Base-by-base conservation (phyloP, 1,140 invertebrate genomes). In the Drosophila ambigua region DNA sequence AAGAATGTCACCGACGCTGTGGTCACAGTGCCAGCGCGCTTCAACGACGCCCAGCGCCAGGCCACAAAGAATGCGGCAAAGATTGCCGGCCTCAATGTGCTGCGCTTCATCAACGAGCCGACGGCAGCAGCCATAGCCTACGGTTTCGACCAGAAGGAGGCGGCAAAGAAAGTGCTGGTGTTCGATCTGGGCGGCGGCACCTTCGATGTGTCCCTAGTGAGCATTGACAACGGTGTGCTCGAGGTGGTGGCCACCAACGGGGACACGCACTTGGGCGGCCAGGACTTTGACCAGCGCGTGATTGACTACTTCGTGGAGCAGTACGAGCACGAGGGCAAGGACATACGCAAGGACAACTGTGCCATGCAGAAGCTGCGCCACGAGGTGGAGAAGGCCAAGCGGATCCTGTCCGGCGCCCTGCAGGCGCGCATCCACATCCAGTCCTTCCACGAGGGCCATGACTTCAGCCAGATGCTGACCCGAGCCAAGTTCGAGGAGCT, bases 51-150 rank as follows among this genome's bases (percentile, higher is more conserved):
- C 72, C 98, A 99, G 93, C 95, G 98, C 93, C 98, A 99, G 93
- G 98, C 98, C 2, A 99, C 98, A 23, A 99, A 99, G 90, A 95
- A 97, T 92, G 96, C 97, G 66, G 96, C 96, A 79, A 95, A 94
- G 13, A 97, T 97, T 80, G 97, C 98, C 76, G 98, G 98, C 75
- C 94, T 99, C 48, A 96, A 97, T 78, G 98, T 99, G 2, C 98
- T 99, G 97, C 95, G 99, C 93, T 99, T 99, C 83, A 99, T 99
- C 91, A 99, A 99, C 92, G 99, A 99, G 92, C 99, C 99, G n/a
- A 99, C 99, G 26, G 99, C 99, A 5, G 99, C 99, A 55, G 99
- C 99, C 67, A 99, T 99, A 93, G 99, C 99, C 67, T 99, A 99
- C 90, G 99, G 99, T 93, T 94, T 99, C 69, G 99, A 99, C 93